Conservation (phyloP, 2,888 invertebrate genomes). For the Limnephilus marmoratus region DNA sequence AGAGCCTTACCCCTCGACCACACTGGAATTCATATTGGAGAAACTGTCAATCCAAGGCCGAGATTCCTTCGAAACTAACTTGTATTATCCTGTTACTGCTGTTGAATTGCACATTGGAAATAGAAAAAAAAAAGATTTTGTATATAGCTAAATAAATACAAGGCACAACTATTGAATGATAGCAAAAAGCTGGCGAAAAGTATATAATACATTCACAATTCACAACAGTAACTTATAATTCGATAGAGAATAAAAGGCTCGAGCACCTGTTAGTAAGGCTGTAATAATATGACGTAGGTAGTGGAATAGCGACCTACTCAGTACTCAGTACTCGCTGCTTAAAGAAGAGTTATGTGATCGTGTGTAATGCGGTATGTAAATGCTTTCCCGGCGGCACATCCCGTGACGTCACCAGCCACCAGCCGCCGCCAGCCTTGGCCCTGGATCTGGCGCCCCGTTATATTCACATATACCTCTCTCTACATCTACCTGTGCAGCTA, state of each 20-base stretch:
- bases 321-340: background rate
- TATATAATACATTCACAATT: background rate
- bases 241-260: background rate
- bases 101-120: background rate
- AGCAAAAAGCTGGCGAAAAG: background rate
- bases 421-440: conserved; percentile 33
- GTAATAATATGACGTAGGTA: conserved; percentile 6
- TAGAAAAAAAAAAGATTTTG: background rate
- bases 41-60: background rate
- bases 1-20: too few relatives aligned
- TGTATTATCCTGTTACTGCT: background rate
- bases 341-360: background rate
- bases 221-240: background rate
- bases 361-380: conserved; percentile 35
- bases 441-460: conserved; percentile 28
- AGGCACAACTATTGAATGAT: background rate
- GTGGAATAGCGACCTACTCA: background rate
- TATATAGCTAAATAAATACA: background rate
- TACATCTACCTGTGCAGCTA: background rate
- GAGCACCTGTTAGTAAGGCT: background rate
- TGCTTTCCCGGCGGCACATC: conserved; percentile 33
- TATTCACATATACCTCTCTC: background rate
- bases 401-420: conserved; percentile 34
- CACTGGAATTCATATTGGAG: too few relatives aligned
- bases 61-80: background rate